phyloP scores from a whole-genome alignment of 1,140 invertebrate genomes.

The Neodiprion pinetum region DNA sequence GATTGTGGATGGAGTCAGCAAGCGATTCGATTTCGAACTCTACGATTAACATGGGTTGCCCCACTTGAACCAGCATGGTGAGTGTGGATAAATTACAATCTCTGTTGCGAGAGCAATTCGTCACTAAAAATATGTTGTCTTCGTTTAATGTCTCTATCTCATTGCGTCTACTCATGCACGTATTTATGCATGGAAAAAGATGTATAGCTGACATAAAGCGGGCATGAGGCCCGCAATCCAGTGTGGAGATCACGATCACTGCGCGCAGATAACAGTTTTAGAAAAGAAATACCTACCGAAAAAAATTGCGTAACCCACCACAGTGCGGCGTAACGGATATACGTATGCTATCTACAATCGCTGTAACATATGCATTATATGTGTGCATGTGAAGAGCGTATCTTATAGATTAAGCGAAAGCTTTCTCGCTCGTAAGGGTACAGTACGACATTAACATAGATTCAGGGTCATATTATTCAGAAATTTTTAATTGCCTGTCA shows the following conservation, averaged over 20 bases:
- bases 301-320: neutral
- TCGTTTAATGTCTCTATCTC: too few species aligned
- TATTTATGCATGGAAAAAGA: too few species aligned
- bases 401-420: neutral
- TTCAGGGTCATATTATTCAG: neutral
- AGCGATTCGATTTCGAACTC: too few species aligned
- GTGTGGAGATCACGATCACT: neutral
- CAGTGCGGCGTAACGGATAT: neutral
- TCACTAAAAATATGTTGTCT: neutral
- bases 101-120: neutral
- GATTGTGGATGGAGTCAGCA: too few species aligned
- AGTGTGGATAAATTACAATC: too few species aligned
- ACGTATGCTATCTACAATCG: neutral
- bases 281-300: neutral
- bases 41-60: too few species aligned
- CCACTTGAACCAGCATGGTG: too few species aligned
- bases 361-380: too few species aligned
- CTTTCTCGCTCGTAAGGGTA: slow-evolving; percentile 8
- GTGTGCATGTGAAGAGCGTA: too few species aligned
- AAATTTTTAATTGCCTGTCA: neutral
- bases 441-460: neutral
- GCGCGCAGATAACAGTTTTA: neutral
- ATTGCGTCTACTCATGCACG: too few species aligned
- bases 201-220: neutral
- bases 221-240: neutral